Conservation (phyloP, 92 coral and sea anemone genomes). For the Phenganax subtilis region DNA sequence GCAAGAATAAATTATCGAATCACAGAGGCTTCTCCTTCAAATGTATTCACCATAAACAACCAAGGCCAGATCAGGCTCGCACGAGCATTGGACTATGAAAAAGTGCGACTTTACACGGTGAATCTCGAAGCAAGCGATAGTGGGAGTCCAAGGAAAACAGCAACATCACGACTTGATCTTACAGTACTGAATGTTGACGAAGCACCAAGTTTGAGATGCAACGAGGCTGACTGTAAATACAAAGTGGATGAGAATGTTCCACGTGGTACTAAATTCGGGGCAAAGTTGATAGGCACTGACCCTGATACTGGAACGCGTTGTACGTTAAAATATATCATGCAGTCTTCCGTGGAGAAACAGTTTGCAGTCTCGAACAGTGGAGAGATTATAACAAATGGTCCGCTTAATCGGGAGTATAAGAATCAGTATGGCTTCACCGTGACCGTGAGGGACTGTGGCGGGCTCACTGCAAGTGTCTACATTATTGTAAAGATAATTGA, state of each 20-base stretch:
- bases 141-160: neutral
- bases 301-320: conserved; percentile 2
- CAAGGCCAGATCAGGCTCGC: neutral
- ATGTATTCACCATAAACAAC: neutral
- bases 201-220: conserved; percentile 1
- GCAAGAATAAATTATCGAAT: neutral
- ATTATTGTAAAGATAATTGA: conserved; percentile 58
- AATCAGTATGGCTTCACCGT: conserved; percentile 56
- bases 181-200: conserved; percentile 1
- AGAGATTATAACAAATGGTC: conserved; percentile 40
- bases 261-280: neutral
- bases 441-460: conserved; percentile 73
- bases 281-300: neutral
- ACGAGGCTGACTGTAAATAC: neutral
- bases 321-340: neutral
- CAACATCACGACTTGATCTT: neutral
- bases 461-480: conserved; percentile 52
- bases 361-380: conserved; percentile 61
- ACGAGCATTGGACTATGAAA: conserved; percentile 1
- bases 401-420: conserved; percentile 67
- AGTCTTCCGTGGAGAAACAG: neutral
- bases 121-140: conserved; percentile 12
- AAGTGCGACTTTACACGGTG: neutral
- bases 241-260: conserved; percentile 48
- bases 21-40: neutral